Percentiles rank a stretch among this genome's conserved stretches.
These are phyloP conservation scores for Thunnus thynnus DNA, from an alignment of 2,113 vertebrate genomes.

Conservation along the genomic window DNA sequence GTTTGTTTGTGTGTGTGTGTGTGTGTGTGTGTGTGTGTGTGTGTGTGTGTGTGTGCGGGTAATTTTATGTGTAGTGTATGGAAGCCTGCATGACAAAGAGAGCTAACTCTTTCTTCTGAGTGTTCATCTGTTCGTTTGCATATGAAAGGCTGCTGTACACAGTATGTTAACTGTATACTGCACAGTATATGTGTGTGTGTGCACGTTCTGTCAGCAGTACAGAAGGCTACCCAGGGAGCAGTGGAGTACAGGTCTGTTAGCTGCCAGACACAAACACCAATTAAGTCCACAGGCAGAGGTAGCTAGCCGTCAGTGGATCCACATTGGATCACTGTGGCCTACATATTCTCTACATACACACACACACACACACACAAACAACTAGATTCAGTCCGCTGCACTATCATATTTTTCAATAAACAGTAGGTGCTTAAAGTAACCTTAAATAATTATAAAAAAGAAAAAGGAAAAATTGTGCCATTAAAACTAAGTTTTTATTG, in stretches of 20 bases:
- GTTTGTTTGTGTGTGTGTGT: too few relatives aligned
- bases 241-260: slow-evolving; percentile 47
- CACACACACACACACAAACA: background rate
- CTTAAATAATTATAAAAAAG: too few relatives aligned
- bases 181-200: slow-evolving; percentile 13
- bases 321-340: slow-evolving; percentile 8
- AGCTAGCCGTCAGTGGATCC: background rate
- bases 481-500: too few relatives aligned
- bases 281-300: slow-evolving; percentile 36
- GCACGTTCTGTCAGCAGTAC: background rate
- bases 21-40: too few relatives aligned
- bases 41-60: slow-evolving; percentile 8
- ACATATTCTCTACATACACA: background rate
- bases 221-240: slow-evolving; percentile 6
- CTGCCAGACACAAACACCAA: slow-evolving; percentile 54
- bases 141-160: background rate
- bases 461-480: too few relatives aligned
- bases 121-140: background rate
- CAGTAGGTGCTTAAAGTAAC: too few relatives aligned
- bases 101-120: background rate
- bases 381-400: background rate
- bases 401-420: too few relatives aligned
- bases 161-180: background rate
- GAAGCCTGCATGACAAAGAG: slow-evolving; percentile 8
- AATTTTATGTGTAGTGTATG: too few relatives aligned